These are phyloP conservation scores for Clarias macrocephalus DNA, from an alignment of 2,113 vertebrate genomes.

Conservation along the genomic window DNA sequence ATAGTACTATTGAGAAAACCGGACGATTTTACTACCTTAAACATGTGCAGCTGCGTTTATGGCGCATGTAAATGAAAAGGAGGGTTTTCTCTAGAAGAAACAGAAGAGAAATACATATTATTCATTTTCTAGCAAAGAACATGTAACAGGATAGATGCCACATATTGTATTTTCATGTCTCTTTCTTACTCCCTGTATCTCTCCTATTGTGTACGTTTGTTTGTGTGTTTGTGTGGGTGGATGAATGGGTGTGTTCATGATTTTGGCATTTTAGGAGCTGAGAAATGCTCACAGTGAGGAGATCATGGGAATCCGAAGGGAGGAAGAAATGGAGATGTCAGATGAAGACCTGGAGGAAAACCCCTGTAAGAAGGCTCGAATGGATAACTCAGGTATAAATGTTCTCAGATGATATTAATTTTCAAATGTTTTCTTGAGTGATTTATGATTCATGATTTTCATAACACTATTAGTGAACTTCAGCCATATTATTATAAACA, in stretches of 20 bases:
- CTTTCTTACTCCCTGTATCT: constrained; percentile 9
- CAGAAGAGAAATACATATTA: constrained; percentile 14
- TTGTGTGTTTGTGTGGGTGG: constrained; percentile 14
- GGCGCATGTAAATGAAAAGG: background rate
- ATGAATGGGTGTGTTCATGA: constrained; percentile 36
- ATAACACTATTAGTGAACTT: background rate
- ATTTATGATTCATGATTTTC: background rate
- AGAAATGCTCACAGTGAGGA: constrained; percentile 94
- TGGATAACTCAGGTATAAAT: constrained; percentile 83
- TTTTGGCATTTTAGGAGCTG: constrained; percentile 78
- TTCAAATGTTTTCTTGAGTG: background rate
- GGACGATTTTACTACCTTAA: background rate
- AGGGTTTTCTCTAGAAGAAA: background rate
- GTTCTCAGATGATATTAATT: background rate
- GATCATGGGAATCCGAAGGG: constrained; percentile 91
- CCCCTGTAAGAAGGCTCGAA: constrained; percentile 81
- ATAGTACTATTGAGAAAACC: background rate
- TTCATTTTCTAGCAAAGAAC: constrained; percentile 18
- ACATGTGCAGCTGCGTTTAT: background rate
- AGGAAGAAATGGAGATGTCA: constrained; percentile 98
- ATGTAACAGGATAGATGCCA: constrained; percentile 30
- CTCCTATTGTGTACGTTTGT: background rate
- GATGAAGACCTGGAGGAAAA: constrained; percentile 87
- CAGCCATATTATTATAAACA: no score
- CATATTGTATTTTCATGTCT: constrained; percentile 39